A percentile compares a stretch with the other conserved stretches of the same genome.
Conservation (phyloP, 2,888 invertebrate species). For the Dione juno region DNA sequence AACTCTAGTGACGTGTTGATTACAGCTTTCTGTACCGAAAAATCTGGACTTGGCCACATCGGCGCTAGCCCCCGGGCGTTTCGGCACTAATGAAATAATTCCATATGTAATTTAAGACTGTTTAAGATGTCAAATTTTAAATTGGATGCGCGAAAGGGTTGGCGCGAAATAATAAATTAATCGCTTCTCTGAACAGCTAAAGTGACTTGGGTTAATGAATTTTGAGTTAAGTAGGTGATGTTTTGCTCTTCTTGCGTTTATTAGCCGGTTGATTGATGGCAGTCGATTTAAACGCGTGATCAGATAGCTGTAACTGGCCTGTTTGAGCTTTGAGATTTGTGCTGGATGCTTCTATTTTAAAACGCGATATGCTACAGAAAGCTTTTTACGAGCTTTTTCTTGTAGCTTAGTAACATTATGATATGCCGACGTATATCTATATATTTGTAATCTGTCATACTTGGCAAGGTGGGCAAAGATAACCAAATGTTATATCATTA, state of each 20-base stretch:
- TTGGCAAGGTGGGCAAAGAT: too few relatives aligned
- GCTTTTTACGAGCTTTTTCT: too few relatives aligned
- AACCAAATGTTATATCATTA: too few relatives aligned
- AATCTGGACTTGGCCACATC: conserved; percentile 51
- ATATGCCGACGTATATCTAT: too few relatives aligned
- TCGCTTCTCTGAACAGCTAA: conserved; percentile 74
- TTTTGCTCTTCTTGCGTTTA: conserved; percentile 47
- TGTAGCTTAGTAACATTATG: too few relatives aligned
- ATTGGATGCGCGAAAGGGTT: conserved; percentile 81
- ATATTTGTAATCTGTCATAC: too few relatives aligned
- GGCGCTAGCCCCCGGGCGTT: conserved; percentile 60
- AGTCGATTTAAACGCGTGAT: conserved; percentile 44
- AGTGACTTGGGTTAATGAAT: conserved; percentile 69
- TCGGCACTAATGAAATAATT: conserved; percentile 80
- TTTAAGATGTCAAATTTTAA: conserved; percentile 84
- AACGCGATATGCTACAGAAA: too few relatives aligned
- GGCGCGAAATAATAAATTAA: conserved; percentile 79
- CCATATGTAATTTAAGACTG: conserved; percentile 80
- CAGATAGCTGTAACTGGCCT: conserved; percentile 12
- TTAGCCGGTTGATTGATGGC: conserved; percentile 50
- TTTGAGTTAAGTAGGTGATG: conserved; percentile 55
- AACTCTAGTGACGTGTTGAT: conserved; percentile 75
- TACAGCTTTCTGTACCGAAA: conserved; percentile 74
- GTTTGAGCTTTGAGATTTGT: conserved; percentile 18
- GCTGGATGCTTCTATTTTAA: background rate